Conservation (phyloP, 2,888 invertebrate species). For the Tortricodes alternella region DNA sequence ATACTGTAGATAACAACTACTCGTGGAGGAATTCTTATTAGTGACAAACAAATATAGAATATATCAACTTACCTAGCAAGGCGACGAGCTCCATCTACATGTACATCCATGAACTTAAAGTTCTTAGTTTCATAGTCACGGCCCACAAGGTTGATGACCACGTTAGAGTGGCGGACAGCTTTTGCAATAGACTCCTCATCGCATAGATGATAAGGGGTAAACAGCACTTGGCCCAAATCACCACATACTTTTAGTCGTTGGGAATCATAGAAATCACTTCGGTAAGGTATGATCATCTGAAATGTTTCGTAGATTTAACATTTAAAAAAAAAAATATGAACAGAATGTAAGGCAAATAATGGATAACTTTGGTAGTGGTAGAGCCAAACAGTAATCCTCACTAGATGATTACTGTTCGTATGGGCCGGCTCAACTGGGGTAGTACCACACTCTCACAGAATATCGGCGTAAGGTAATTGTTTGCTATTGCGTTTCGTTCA, state of each 20-base stretch:
- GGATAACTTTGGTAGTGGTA: too few relatives aligned
- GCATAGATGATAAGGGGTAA: constrained; percentile 90
- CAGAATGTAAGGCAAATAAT: too few relatives aligned
- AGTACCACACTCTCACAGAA: too few relatives aligned
- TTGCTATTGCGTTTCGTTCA: too few relatives aligned
- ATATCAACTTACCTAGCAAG: constrained; percentile 86
- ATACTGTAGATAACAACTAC: too few relatives aligned
- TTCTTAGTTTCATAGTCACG: constrained; percentile 96
- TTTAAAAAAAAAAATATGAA: constrained; percentile 8
- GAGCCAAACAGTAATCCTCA: too few relatives aligned
- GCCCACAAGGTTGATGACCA: constrained; percentile 97
- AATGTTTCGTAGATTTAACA: constrained; percentile 40
- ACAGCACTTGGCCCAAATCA: constrained; percentile 97
- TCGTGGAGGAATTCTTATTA: background rate
- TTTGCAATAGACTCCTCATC: constrained; percentile 94
- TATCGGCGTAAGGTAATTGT: too few relatives aligned
- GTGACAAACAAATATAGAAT: background rate
- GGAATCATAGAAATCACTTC: constrained; percentile 92
- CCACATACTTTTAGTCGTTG: constrained; percentile 92
- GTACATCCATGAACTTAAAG: constrained; percentile 92
- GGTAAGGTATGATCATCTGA: constrained; percentile 95
- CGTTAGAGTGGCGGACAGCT: constrained; percentile 96
- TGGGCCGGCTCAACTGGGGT: too few relatives aligned
- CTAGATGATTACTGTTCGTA: too few relatives aligned
- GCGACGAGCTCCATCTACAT: constrained; percentile 91